Conservation (phyloP, 2,888 invertebrate genomes). For the Sinodicranocentrus sp. region DNA sequence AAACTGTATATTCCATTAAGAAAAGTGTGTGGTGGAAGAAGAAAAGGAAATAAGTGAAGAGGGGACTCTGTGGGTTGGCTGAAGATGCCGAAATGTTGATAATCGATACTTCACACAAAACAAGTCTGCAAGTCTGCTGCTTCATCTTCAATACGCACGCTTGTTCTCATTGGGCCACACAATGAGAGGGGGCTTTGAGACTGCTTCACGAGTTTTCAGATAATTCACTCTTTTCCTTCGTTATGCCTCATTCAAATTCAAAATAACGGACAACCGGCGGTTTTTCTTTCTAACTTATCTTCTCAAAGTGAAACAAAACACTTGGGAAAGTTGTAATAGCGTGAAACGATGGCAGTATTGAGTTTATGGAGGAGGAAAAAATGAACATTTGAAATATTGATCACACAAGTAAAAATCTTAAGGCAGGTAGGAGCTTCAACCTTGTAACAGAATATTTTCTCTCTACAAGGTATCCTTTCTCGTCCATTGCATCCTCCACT, state of each 20-base stretch:
- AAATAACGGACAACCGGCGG: neutral
- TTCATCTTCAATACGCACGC: no score
- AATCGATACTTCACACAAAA: constrained; percentile 4
- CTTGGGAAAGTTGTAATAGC: neutral
- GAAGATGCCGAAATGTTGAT: constrained; percentile 12
- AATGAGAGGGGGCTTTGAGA: no score
- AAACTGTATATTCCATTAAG: no score
- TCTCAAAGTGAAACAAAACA: no score
- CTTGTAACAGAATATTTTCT: no score
- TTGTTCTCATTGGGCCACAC: no score
- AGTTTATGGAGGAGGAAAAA: neutral
- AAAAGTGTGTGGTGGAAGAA: no score
- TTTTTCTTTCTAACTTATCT: no score
- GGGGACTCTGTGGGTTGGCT: neutral
- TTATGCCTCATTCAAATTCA: constrained; percentile 3
- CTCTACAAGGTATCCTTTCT: no score
- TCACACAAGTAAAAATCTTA: neutral
- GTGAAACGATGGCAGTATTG: neutral
- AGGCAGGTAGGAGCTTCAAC: neutral
- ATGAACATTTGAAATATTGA: neutral
- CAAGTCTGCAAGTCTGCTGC: no score
- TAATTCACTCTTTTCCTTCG: neutral
- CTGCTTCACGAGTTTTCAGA: neutral
- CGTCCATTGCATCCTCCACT: no score
- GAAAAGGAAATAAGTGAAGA: no score